Conservation (phyloP, 2,888 invertebrate genomes). For the Conchocele bisecta region DNA sequence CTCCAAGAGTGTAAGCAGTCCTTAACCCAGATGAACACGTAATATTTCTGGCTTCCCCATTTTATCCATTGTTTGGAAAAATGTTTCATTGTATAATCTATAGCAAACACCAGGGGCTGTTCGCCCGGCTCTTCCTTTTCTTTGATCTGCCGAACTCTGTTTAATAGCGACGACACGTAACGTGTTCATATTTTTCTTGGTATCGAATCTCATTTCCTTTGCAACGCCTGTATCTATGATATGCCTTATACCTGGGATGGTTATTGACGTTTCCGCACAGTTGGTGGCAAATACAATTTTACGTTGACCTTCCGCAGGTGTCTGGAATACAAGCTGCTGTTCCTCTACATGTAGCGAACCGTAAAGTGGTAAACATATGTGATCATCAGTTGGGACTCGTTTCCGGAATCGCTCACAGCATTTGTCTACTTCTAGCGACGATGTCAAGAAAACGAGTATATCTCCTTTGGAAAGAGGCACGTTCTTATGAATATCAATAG, state of each 20-base stretch:
- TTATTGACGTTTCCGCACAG: constrained; percentile 82
- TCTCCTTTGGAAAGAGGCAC: constrained; percentile 77
- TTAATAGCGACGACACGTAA: constrained; percentile 68
- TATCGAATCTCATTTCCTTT: constrained; percentile 78
- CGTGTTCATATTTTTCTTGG: constrained; percentile 67
- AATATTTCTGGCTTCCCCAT: constrained; percentile 78
- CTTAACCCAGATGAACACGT: constrained; percentile 70
- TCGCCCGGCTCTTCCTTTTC: constrained; percentile 82
- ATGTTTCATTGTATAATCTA: constrained; percentile 76
- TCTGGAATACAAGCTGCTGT: constrained; percentile 75
- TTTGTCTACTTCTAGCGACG: constrained; percentile 74
- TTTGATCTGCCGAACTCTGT: constrained; percentile 80
- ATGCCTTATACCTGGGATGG: constrained; percentile 80
- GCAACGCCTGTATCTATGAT: constrained; percentile 81
- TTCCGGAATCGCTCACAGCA: constrained; percentile 61
- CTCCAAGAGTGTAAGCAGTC: constrained; percentile 72
- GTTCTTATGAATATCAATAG: constrained; percentile 65
- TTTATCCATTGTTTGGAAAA: constrained; percentile 70
- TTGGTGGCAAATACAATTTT: constrained; percentile 82
- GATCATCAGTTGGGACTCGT: background rate
- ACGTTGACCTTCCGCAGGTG: constrained; percentile 53
- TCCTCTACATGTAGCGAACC: constrained; percentile 75
- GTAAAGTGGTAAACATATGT: constrained; percentile 68
- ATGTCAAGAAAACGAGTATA: constrained; percentile 81
- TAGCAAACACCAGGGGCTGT: constrained; percentile 79